Evolutionary conservation across 2,888 invertebrate genomes (phyloP).

Genomic region (Pristionchus japonicus): DNA sequence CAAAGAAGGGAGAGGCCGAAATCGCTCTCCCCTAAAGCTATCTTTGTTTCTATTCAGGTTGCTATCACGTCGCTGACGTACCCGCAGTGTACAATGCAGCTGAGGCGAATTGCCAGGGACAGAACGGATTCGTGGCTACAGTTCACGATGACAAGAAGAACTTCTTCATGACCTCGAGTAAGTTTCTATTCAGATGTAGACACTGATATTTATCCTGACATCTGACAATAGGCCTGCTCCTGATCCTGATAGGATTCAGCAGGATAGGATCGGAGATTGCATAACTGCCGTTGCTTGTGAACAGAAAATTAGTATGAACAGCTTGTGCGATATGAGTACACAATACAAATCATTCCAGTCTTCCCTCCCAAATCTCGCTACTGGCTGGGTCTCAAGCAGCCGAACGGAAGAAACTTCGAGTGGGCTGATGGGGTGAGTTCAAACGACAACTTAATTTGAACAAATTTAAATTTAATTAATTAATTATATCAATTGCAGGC

Average conservation of each 20-base stretch:
- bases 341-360: neutral
- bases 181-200: neutral
- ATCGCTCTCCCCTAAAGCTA: neutral
- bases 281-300: too few species aligned
- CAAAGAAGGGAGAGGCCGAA: neutral
- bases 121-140: neutral
- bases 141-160: neutral
- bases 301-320: too few species aligned
- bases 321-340: too few species aligned
- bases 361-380: neutral
- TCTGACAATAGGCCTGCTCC: too few species aligned
- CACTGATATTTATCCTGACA: too few species aligned
- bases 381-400: neutral
- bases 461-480: too few species aligned
- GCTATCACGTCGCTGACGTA: slow-evolving; percentile 13
- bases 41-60: neutral
- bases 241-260: too few species aligned
- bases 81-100: neutral
- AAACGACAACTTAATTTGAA: too few species aligned
- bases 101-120: neutral
- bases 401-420: neutral
- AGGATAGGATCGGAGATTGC: too few species aligned
- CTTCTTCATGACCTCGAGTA: neutral
- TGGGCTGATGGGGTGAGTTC: slow-evolving; percentile 16
- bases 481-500: neutral